These are phyloP conservation scores for Metalampra italica DNA, from an alignment of 2,888 invertebrate species.

Conservation along the genomic window DNA sequence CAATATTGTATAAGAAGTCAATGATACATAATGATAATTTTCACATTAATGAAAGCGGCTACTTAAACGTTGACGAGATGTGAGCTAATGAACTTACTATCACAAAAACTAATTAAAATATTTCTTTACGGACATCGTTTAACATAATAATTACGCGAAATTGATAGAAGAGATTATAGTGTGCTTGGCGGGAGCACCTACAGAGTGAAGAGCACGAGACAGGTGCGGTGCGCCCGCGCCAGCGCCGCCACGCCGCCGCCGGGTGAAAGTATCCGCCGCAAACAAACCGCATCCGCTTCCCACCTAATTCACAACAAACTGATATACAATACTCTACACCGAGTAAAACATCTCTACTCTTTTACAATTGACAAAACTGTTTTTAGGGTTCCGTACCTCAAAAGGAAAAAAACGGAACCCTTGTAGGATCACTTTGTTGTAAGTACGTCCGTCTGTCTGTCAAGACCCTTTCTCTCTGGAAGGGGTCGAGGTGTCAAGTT, in stretches of 20 bases:
- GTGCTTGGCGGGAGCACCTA: not conserved
- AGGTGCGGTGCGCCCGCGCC: slow-evolving; percentile 28
- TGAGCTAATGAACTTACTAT: not conserved
- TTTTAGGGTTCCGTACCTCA: no score
- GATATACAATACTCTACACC: slow-evolving; percentile 3
- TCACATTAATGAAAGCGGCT: not conserved
- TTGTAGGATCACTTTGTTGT: no score
- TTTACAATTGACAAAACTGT: no score
- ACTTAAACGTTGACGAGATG: not conserved
- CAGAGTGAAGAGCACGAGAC: slow-evolving; percentile 26
- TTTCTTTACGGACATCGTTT: not conserved
- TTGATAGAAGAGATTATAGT: slow-evolving; percentile 26
- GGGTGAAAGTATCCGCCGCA: slow-evolving; percentile 58
- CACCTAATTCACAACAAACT: slow-evolving; percentile 24
- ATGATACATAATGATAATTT: not conserved
- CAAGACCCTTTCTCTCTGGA: no score
- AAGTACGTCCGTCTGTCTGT: no score
- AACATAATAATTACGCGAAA: slow-evolving; percentile 25
- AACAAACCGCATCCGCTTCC: slow-evolving; percentile 56
- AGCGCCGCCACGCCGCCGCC: slow-evolving; percentile 15
- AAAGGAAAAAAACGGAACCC: no score
- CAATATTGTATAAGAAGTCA: no score
- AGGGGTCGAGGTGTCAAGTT: no score
- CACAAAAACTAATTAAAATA: slow-evolving; percentile 1
- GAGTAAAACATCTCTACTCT: not conserved